phyloP scores from a whole-genome alignment of 2,797 vertebrate species.

The Jordanella pulchra region DNA sequence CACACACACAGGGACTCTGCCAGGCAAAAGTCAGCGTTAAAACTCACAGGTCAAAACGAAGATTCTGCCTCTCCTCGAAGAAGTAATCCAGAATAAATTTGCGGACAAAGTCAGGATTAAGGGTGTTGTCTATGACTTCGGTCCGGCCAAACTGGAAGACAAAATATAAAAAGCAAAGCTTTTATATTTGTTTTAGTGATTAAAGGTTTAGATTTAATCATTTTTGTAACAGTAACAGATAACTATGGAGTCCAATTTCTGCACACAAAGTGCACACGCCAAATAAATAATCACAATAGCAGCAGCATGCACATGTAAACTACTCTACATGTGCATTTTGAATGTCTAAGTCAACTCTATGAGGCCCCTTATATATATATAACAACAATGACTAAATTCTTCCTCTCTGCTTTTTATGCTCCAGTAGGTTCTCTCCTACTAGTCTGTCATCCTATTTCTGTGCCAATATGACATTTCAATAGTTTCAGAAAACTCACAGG shows the following conservation, averaged over 20 bases:
- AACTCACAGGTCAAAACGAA: constrained; percentile 98
- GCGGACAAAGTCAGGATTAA: constrained; percentile 97
- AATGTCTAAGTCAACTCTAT: no score
- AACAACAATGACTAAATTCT: no score
- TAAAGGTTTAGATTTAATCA: background rate
- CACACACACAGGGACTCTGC: constrained; percentile 18
- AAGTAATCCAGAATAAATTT: constrained; percentile 99
- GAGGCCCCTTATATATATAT: no score
- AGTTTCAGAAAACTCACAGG: background rate
- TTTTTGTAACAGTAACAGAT: background rate
- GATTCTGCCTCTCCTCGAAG: constrained; percentile 97
- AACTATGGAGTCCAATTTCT: no score
- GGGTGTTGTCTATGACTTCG: constrained; percentile 97
- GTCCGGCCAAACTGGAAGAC: constrained; percentile 90
- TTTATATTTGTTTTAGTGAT: background rate
- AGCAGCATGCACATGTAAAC: no score
- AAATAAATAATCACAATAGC: no score
- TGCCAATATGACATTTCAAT: background rate
- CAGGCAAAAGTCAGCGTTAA: constrained; percentile 9
- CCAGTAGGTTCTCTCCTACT: no score
- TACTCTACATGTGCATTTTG: no score
- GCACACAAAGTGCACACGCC: no score
- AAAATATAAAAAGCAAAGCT: constrained; percentile 6
- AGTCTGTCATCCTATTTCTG: no score
- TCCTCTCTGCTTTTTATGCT: no score